Evolutionary conservation across 2,113 vertebrate genomes (phyloP).

Genomic region (Microcebus murinus): DNA sequence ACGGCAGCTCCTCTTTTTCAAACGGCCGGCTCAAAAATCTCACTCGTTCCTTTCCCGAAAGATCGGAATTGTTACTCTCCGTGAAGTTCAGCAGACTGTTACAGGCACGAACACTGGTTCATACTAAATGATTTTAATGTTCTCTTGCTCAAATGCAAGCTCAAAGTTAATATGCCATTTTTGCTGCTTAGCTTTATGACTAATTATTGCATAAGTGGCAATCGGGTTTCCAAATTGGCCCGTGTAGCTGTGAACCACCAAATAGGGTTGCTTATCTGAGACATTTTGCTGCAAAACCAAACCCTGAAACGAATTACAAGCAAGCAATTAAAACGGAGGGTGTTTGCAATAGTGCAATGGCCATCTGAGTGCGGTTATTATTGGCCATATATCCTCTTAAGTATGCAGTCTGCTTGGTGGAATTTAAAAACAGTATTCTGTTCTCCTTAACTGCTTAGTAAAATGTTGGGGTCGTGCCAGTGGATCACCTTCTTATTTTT

Average conservation of each 20-base stretch:
- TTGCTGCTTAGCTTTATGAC: constrained; percentile 80
- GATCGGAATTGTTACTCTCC: neutral
- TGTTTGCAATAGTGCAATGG: constrained; percentile 71
- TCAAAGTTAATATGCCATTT: constrained; percentile 81
- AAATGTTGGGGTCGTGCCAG: constrained; percentile 1
- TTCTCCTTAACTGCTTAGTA: constrained; percentile 61
- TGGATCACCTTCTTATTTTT: constrained; percentile 47
- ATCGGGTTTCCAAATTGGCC: constrained; percentile 72
- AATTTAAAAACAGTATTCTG: constrained; percentile 53
- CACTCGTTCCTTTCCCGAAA: constrained; percentile 22
- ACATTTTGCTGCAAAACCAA: constrained; percentile 66
- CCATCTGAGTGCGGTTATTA: constrained; percentile 38
- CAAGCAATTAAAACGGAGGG: constrained; percentile 68
- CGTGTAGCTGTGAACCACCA: constrained; percentile 35
- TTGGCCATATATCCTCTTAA: constrained; percentile 72
- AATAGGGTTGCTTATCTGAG: constrained; percentile 53
- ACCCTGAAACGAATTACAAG: constrained; percentile 79
- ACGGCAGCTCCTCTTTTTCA: neutral
- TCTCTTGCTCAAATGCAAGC: constrained; percentile 63
- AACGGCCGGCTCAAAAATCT: constrained; percentile 42
- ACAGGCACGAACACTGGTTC: neutral
- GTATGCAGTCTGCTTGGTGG: constrained; percentile 70
- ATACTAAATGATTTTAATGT: constrained; percentile 67
- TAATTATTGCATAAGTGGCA: constrained; percentile 78
- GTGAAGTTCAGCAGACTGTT: constrained; percentile 53